Percentiles rank a stretch among this genome's conserved stretches.
These are phyloP conservation scores for Styela clava DNA, from an alignment of 23 tunicate genomes.

Conservation along the genomic window DNA sequence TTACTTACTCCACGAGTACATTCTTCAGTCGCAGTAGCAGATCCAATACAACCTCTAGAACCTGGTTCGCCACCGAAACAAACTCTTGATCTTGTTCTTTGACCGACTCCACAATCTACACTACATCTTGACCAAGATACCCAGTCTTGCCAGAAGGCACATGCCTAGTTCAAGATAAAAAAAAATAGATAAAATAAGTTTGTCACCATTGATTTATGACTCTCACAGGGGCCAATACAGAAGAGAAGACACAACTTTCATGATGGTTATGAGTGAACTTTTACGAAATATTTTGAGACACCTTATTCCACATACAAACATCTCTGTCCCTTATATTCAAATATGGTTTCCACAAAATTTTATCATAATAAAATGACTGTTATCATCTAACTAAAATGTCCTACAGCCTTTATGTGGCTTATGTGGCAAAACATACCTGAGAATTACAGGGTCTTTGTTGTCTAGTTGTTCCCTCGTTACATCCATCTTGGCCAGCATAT, in stretches of 20 bases:
- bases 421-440: constrained; percentile 38
- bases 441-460: constrained; percentile 22
- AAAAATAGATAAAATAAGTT: too few species aligned
- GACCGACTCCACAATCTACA: constrained; percentile 61
- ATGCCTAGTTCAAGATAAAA: neutral
- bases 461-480: constrained; percentile 28
- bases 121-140: constrained; percentile 72
- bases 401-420: too few species aligned
- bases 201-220: too few species aligned
- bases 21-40: neutral
- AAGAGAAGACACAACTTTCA: too few species aligned
- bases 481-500: constrained; percentile 20
- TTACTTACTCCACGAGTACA: constrained; percentile 15
- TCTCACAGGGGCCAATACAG: too few species aligned
- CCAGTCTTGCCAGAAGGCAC: constrained; percentile 56
- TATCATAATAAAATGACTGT: too few species aligned
- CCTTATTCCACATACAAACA: too few species aligned
- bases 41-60: constrained; percentile 1
- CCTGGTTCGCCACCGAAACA: constrained; percentile 37
- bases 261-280: too few species aligned
- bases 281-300: too few species aligned
- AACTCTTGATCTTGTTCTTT: constrained; percentile 29
- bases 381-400: too few species aligned
- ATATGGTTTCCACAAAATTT: too few species aligned
- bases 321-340: too few species aligned